A percentile compares a stretch with the other conserved stretches of the same genome.
Conservation (phyloP, 2,797 vertebrate species). For the Botia kubotai region DNA sequence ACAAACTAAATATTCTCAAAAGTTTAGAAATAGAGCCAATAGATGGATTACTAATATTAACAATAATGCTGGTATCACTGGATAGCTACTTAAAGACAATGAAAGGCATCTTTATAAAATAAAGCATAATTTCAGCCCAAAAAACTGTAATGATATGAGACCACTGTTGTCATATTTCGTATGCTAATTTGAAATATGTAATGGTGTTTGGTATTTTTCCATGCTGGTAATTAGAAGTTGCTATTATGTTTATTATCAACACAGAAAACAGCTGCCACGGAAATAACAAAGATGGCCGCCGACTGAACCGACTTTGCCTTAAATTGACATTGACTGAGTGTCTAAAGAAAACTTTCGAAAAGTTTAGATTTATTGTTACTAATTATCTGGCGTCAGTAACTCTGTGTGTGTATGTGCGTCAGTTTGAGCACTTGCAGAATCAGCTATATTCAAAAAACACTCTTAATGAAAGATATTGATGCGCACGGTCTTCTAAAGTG, state of each 20-base stretch:
- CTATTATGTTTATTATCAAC: not conserved
- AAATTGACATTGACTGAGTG: not conserved
- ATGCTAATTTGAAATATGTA: not conserved
- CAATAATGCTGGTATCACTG: too few relatives aligned
- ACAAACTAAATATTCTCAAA: not conserved
- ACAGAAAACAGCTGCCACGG: not conserved
- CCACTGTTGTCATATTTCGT: not conserved
- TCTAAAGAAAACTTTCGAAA: conserved; percentile 1
- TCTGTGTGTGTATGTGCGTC: not conserved
- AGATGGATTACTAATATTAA: not conserved
- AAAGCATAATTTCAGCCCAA: too few relatives aligned
- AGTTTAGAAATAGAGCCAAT: not conserved
- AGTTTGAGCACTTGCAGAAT: conserved; percentile 11
- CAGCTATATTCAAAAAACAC: conserved; percentile 44
- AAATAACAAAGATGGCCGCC: not conserved
- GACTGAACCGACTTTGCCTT: not conserved
- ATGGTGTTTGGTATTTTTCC: not conserved
- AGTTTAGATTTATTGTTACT: not conserved
- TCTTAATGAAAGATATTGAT: conserved; percentile 48
- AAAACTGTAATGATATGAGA: too few relatives aligned
- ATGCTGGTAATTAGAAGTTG: not conserved
- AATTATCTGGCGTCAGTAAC: not conserved
- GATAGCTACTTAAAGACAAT: too few relatives aligned
- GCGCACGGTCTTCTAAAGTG: conserved; percentile 31
- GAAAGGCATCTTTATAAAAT: too few relatives aligned